Base-by-base conservation (phyloP, 2,113 vertebrate genomes). In the Mustela nigripes region DNA sequence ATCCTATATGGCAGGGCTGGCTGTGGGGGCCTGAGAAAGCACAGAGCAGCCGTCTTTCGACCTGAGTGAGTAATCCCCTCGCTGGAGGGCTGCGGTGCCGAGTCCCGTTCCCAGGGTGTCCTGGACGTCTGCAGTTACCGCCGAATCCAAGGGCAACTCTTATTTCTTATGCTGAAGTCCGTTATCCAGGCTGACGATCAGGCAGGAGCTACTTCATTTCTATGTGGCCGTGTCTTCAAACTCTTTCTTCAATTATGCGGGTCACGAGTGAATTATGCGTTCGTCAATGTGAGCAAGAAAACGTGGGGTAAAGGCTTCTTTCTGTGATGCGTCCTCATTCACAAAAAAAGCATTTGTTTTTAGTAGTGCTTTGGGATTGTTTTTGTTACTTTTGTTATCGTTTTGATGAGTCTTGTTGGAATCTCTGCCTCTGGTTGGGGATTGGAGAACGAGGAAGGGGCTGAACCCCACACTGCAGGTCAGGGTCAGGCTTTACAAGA, bases 1-100 rank as follows among this genome's bases (percentile, higher is more conserved):
- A 97, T 98, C 98, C 98, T 98, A 92, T 98, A 98, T 91, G 97
- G 96, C 98, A 90, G 7, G 22, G 78, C 80, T 96, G 6, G 19
- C 58, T 81, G 95, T 94, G 53, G 56, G 95, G 97, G 94, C 79
- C 97, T 98, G 97, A 98, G 98, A 98, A 89, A 50, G 15, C 31
- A 3, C 69, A 24, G 65, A 91, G 92, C 83, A 91, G 95, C 97
- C 97, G 86, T 78, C 71, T 71, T 98, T 98, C 94, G 89, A 78
- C 91, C 63, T 89, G 94, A 97, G 78, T 82, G 84, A 80, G 94
- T 98, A 94, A 88, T 98, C 97, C 84, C 95, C 88, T 63, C 92
- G 53, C 90, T 98, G 50, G 91, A 89, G 91, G 95, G 82, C 83
- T 78, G 65, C 22, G 79, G 42, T 1, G 1, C 39, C 94, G 82